Evolutionary conservation across 2,113 vertebrate genomes (phyloP).

Genomic region (Bubo scandiacus): DNA sequence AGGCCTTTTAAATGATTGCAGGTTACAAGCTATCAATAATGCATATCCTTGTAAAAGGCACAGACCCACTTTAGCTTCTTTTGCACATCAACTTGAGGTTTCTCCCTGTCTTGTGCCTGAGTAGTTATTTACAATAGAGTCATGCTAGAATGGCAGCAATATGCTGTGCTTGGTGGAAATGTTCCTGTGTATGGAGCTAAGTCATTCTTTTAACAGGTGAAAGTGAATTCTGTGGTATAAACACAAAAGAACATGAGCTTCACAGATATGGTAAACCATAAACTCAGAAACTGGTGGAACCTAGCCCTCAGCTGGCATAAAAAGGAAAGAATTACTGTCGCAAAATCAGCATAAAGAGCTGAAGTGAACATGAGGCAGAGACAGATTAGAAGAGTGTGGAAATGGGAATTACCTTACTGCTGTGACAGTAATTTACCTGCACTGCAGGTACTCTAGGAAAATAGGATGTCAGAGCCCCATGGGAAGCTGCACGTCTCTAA

Average conservation of each 20-base stretch:
- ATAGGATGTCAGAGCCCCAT: background rate
- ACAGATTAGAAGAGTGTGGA: background rate
- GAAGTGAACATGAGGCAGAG: background rate
- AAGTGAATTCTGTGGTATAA: background rate
- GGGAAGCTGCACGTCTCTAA: background rate
- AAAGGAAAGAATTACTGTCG: background rate
- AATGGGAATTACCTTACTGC: background rate
- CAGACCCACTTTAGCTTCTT: background rate
- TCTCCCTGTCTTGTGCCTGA: background rate
- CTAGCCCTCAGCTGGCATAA: background rate
- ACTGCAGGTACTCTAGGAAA: background rate
- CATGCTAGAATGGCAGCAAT: background rate
- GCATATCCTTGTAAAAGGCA: background rate
- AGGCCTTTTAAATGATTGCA: background rate
- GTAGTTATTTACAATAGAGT: background rate
- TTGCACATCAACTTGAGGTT: background rate
- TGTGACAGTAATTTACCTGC: slow-evolving; percentile 12
- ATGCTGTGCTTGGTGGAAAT: background rate
- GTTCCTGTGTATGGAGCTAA: background rate
- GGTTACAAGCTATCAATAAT: background rate
- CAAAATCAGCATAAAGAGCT: background rate
- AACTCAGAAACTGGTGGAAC: background rate
- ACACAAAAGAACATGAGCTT: background rate
- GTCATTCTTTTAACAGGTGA: background rate
- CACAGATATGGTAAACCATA: background rate